Base-by-base conservation (phyloP, 2,113 vertebrate species). In the Mirza zaza region DNA sequence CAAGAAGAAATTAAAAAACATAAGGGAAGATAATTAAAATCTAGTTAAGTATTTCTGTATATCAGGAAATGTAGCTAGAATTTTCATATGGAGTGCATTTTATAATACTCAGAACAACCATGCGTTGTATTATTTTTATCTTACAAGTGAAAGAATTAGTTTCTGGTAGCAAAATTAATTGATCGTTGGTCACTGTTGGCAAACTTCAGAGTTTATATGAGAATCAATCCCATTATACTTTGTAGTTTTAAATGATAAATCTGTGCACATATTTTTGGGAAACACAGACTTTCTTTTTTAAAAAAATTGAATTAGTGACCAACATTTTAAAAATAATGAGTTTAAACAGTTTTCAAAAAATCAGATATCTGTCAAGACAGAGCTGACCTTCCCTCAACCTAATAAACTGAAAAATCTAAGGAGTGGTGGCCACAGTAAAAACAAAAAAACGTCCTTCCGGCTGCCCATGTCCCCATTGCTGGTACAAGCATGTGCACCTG, bases 71-170 rank as follows among this genome's bases (percentile, higher is more conserved):
- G 6, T 90, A 9, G n/a, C 21, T 71, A 3, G 9, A 81, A 80
- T 27, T 85, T 87, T 95, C 20, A 80, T 12, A 17, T 55, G 32
- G 5, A 55, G 70, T 97, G 36, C 3, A 55, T 87, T 5, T 91
- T 87, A 65, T 70, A 87, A 85, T 80, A 83, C n/a, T 91, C 25
- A 85, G 79, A 92, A 87, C 15, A 39, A 25, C 13, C 18, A 25
- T 80, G 11, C 50, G 20, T 80, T 70, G 1, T 84, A 63, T 61
- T 45, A 61, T 52, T 13, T 90, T 67, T 71, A 11, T 68, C 48
- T 75, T 45, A 71, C n/a, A 59, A 6, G 12, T 85, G 14, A 75
- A 6, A 50, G 87, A 57, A 68, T 39, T 68, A 87, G 8, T 2
- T 36, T 93, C 10, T 80, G 6, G 29, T 80, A 73, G 32, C 25